Evolutionary conservation across 1,140 invertebrate species (phyloP), one percentile per base, ranked within the genome.

Genomic region (Drosophila parvula): DNA sequence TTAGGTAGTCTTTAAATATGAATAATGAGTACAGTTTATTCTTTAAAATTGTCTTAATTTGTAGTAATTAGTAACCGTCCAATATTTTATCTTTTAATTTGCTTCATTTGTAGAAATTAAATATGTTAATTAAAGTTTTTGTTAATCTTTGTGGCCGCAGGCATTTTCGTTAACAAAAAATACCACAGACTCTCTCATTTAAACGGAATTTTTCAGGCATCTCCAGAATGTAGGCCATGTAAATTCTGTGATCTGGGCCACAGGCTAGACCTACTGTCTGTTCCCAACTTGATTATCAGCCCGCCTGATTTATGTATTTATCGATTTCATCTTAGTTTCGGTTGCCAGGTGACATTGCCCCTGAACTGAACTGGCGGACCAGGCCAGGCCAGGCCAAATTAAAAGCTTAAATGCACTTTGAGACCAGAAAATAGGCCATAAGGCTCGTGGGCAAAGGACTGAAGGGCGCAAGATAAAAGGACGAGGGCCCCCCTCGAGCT

Each of bases 341-440:
- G 74, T 73, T 79, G 58, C 56, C 79, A 88, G 83, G 76, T 86
- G 83, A 88, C 83, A 86, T 88, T 86, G 79, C 71, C 83, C 79
- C 41, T 81, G 78, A 85, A 63, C 48, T 75, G 55, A 53, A 18
- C 62, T 11, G 22, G 43, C 45, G 32, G 16, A 9, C 34, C 32
- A 12, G 38, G 14, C n/a, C 32, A n/a, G 47, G 16, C 27, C 47
- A 50, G 16, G 28, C 48, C 45, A 75, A 82, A 81, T 73, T 69
- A 79, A 76, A 65, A 59, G 69, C 79, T 78, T 81, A 86, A 81
- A 69, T 86, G 82, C 78, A 84, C 60, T 68, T 58, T 11, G 58
- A 40, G 55, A 43, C 58, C 58, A 67, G 41, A 68, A 69, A 67
- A 74, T 75, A 57, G 74, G 65, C 74, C 57, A 59, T 58, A 55